Evolutionary conservation across 2,797 vertebrate genomes (phyloP).

Genomic region (Spheniscus humboldti): DNA sequence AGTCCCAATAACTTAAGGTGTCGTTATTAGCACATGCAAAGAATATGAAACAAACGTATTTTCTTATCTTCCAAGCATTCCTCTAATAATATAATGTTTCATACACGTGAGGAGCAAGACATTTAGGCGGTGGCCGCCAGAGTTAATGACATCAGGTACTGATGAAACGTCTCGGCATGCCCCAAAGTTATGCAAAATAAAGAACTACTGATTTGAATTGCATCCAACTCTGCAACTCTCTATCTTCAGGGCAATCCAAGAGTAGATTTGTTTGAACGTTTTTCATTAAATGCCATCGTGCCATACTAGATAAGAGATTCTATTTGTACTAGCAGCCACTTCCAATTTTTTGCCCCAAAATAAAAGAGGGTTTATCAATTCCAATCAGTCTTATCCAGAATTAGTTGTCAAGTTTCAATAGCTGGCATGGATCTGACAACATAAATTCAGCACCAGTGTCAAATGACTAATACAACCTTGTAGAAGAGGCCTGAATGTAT

Average conservation of each 20-base stretch:
- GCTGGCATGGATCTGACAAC: constrained; percentile 73
- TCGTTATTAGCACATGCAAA: constrained; percentile 27
- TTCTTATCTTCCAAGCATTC: constrained; percentile 14
- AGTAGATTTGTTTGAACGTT: constrained; percentile 71
- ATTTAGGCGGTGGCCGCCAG: constrained; percentile 13
- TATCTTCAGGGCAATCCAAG: constrained; percentile 69
- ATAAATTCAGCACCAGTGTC: constrained; percentile 61
- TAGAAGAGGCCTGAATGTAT: constrained; percentile 19
- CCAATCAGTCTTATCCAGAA: constrained; percentile 77
- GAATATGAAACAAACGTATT: neutral
- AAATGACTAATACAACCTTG: constrained; percentile 68
- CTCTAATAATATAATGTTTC: constrained; percentile 31
- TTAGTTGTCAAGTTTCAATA: constrained; percentile 79
- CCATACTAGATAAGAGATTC: constrained; percentile 76
- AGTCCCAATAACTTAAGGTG: constrained; percentile 17
- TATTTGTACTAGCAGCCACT: constrained; percentile 77
- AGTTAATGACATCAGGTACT: constrained; percentile 62
- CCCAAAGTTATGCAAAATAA: constrained; percentile 70
- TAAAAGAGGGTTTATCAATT: constrained; percentile 77
- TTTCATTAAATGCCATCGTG: constrained; percentile 74
- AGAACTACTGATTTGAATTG: constrained; percentile 68
- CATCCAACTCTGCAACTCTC: constrained; percentile 56
- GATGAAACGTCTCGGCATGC: constrained; percentile 28
- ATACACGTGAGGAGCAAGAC: constrained; percentile 19
- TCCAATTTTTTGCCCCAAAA: constrained; percentile 69